These are phyloP conservation scores for Coreius guichenoti DNA, from an alignment of 2,797 vertebrate genomes.

Conservation along the genomic window DNA sequence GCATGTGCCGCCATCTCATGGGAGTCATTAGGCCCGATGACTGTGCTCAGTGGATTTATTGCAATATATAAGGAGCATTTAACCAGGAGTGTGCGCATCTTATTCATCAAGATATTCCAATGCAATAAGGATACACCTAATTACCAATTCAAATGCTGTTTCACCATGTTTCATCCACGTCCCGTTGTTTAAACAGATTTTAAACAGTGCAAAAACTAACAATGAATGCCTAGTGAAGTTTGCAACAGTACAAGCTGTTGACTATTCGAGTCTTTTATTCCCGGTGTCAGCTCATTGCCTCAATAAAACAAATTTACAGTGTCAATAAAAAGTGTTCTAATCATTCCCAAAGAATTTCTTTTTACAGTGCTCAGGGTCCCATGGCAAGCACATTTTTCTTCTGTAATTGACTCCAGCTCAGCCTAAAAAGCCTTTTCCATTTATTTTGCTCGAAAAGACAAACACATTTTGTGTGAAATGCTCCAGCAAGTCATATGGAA, in stretches of 20 bases:
- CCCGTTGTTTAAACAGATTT: neutral
- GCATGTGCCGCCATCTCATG: conserved; percentile 19
- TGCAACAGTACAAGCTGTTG: conserved; percentile 6
- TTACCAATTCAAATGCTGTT: neutral
- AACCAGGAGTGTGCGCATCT: neutral
- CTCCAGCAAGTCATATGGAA: conserved; percentile 4
- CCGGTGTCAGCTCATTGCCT: conserved; percentile 70
- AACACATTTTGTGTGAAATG: conserved; percentile 51
- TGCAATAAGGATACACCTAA: conserved; percentile 3
- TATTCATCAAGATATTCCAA: conserved; percentile 16
- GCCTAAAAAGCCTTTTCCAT: conserved; percentile 23
- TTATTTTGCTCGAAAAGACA: conserved; percentile 28
- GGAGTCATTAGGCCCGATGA: conserved; percentile 37
- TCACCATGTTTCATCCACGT: neutral
- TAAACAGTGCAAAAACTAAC: neutral
- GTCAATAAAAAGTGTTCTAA: conserved; percentile 81
- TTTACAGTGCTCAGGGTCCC: conserved; percentile 69
- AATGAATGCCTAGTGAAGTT: conserved; percentile 1
- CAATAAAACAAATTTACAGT: conserved; percentile 78
- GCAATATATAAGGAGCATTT: conserved; percentile 35
- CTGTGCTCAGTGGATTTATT: conserved; percentile 25
- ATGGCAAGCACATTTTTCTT: conserved; percentile 66
- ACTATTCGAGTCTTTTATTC: conserved; percentile 65
- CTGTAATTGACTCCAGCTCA: conserved; percentile 51
- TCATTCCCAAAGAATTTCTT: conserved; percentile 72